A percentile compares a stretch with the other conserved stretches of the same genome.
These are phyloP conservation scores for Enteromius trimaculatus DNA, from an alignment of 2,797 vertebrate genomes.

Conservation along the genomic window DNA sequence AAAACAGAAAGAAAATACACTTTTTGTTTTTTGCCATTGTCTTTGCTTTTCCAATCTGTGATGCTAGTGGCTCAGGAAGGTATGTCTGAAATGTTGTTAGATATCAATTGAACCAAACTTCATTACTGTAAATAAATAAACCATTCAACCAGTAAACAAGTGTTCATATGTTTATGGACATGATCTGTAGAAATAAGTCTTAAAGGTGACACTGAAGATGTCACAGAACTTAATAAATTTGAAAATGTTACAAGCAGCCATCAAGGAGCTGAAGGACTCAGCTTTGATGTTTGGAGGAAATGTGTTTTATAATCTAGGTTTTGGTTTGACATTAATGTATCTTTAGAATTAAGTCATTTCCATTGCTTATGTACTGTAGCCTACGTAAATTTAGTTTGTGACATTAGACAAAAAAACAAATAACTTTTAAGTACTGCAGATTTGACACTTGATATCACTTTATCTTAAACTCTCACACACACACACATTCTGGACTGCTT, in stretches of 20 bases:
- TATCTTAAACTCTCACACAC: not conserved
- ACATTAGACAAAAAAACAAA: not conserved
- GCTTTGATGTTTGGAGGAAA: constrained; percentile 35
- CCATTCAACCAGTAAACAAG: not conserved
- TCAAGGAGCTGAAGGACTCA: not conserved
- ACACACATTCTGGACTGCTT: not conserved
- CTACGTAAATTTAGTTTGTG: not conserved
- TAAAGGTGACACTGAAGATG: too few species aligned
- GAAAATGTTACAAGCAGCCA: not conserved
- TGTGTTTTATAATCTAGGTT: not conserved
- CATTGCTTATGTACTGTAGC: not conserved
- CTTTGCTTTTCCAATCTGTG: not conserved
- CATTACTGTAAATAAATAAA: not conserved
- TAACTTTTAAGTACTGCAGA: not conserved
- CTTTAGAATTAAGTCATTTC: not conserved
- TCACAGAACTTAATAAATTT: not conserved
- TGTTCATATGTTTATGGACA: not conserved
- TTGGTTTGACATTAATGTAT: not conserved
- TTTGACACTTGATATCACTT: not conserved
- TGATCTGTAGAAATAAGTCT: constrained; percentile 6
- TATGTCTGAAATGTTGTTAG: not conserved
- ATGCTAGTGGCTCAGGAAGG: not conserved
- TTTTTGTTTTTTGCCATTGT: not conserved
- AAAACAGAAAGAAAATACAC: not conserved
- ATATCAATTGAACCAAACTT: not conserved